Base-by-base conservation (phyloP, 1,140 invertebrate species). In the Calycopis cecrops region DNA sequence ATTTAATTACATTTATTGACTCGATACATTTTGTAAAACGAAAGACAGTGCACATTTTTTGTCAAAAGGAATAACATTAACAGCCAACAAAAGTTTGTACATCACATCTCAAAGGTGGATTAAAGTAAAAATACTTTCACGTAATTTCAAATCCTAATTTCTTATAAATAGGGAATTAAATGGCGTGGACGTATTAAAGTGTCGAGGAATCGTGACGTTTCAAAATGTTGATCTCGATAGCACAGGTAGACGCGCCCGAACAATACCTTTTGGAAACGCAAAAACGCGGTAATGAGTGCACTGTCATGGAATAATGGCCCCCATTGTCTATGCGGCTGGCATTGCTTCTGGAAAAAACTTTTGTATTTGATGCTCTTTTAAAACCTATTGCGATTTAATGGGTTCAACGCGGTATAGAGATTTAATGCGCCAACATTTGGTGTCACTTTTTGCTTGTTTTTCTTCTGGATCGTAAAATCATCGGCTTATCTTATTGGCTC, bases 241-340 rank as follows among this genome's bases (percentile, higher is more conserved):
- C 71, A 78, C 78, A 85, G 82, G 76, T 80, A 85, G 82, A 75
- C 82, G 73, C 74, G 68, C 50, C 58, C 71, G 68, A 67, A 83
- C 79, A 85, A 85, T 81, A 71, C 71, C 53, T 53, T 38, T 18
- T 62, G 57, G 57, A 56, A 54, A 62, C 63, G 52, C 52, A 82
- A 85, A 85, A 85, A 80, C 67, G 67, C 82, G 82, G 80, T 85
- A 85, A 85, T 84, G 80, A 85, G 80, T 65, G 68, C 69, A 78
- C 66, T 77, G 69, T 73, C 71, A 63, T 52, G 69, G 65, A 62
- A 76, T 81, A 81, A 82, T 81, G 74, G 76, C 53, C 52, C 55
- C 67, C 67, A 82, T 86, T 82, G 82, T 85, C 82, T 86, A 84
- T 76, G 76, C 68, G 71, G 66, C 68, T 64, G 58, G 67, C 59